Percentiles rank a stretch among this genome's conserved stretches.
phyloP scores from a whole-genome alignment of 2,888 invertebrate species.

The Meandrusa payeni region DNA sequence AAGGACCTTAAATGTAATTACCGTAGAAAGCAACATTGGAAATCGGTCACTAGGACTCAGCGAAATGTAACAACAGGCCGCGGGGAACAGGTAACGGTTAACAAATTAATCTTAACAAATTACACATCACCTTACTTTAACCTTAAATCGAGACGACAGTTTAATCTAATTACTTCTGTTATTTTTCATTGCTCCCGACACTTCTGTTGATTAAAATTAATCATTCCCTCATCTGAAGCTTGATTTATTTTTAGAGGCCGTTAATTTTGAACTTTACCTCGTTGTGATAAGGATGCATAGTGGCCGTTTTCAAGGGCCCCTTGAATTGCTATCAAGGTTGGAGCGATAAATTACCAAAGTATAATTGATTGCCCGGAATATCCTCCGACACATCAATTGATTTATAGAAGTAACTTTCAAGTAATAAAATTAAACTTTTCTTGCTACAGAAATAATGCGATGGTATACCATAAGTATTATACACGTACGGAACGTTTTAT shows the following conservation, averaged over 20 bases:
- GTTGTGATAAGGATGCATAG: constrained; percentile 2
- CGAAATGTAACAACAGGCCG: background rate
- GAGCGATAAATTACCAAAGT: constrained; percentile 22
- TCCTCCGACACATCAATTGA: constrained; percentile 11
- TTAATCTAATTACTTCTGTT: constrained; percentile 26
- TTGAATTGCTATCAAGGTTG: constrained; percentile 12
- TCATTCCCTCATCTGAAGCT: constrained; percentile 24
- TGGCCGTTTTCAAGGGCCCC: background rate
- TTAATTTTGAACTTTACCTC: constrained; percentile 9
- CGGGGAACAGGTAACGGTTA: background rate
- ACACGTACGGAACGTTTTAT: too few species aligned
- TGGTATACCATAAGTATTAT: too few species aligned
- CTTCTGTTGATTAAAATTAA: constrained; percentile 34
- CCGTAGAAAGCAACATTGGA: constrained; percentile 11
- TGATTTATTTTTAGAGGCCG: constrained; percentile 9
- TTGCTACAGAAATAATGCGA: too few species aligned
- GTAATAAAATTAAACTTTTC: constrained; percentile 1
- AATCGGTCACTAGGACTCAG: constrained; percentile 12
- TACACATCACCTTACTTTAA: constrained; percentile 3
- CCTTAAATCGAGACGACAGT: constrained; percentile 13
- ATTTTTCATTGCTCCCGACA: constrained; percentile 30
- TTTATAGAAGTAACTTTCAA: constrained; percentile 14
- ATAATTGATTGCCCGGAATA: constrained; percentile 20
- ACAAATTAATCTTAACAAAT: constrained; percentile 13
- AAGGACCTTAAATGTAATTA: constrained; percentile 5